Evolutionary conservation across 2,113 vertebrate species (phyloP), one percentile per base, ranked within the genome.

Genomic region (Rana temporaria): DNA sequence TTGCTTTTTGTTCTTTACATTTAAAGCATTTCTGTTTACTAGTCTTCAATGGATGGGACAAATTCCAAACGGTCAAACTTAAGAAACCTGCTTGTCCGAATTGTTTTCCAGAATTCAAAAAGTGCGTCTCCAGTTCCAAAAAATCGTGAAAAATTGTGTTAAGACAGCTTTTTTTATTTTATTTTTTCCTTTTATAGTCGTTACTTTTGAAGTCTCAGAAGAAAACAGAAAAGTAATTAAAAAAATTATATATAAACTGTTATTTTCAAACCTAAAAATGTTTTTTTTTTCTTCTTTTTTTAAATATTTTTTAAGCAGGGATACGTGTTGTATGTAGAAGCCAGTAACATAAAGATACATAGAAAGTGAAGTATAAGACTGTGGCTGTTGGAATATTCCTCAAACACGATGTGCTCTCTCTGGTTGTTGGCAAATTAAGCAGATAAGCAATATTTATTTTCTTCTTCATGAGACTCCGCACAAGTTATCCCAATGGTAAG

Each of bases 51-150:
- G 68, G 18, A 76, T 42, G 65, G 88, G 88, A 84, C 63, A 84
- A 89, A 82, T 86, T 92, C 86, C 85, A 84, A 38, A 78, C 89
- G 86, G 86, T 85, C 74, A 90, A 88, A 91, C 86, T 87, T 88
- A 91, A 17, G 84, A 84, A 87, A 89, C 92, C 87, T 22, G 57
- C 88, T 90, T 89, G 89, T 89, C 88, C 89, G 89, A 90, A 84
- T 88, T 90, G 86, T 87, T 85, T 89, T 88, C 88, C 88, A 90
- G 87, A 92, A 90, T 84, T 90, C 87, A 84, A 89, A 87, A 86
- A 52, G 19, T 18, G 52, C 72, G 69, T 82, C 63, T 57, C 70
- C 62, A 67, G 63, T 76, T 82, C 19, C 20, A 68, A 79, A 77
- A 83, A 85, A 84, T 48, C 68, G 81, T 64, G 86, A 88, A 79